Percentiles rank a stretch among this genome's conserved stretches.
phyloP scores from a whole-genome alignment of 1,140 invertebrate species.

The Metopolophium dirhodum region DNA sequence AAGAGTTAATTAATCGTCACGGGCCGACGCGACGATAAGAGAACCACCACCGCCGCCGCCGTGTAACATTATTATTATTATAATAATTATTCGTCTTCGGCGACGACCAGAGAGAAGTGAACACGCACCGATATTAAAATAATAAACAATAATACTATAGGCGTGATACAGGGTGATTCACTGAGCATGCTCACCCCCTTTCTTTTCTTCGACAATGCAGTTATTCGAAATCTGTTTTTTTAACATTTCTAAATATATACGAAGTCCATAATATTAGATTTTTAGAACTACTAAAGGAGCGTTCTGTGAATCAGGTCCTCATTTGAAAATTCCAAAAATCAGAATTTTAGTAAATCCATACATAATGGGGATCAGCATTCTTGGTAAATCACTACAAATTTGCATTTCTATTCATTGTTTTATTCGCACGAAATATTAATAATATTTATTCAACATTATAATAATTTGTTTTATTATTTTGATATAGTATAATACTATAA shows the following conservation, averaged over 20 bases:
- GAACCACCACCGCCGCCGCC: not conserved
- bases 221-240: no score
- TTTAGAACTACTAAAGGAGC: not conserved
- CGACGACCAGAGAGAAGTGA: not conserved
- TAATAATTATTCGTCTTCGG: not conserved
- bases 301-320: no score
- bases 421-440: no score
- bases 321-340: no score
- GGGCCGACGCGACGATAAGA: not conserved
- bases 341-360: not conserved
- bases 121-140: not conserved
- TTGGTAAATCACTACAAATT: not conserved
- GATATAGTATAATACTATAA: no score
- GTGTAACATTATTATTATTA: not conserved
- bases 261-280: no score
- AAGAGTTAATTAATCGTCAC: slow-evolving; percentile 25
- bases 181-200: not conserved
- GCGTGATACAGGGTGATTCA: not conserved
- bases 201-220: no score
- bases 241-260: no score
- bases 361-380: not conserved
- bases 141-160: not conserved
- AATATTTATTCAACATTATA: no score
- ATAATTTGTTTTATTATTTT: no score
- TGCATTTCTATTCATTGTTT: no score